These are phyloP conservation scores for Pammene aurita DNA, from an alignment of 2,888 invertebrate genomes.

Conservation along the genomic window DNA sequence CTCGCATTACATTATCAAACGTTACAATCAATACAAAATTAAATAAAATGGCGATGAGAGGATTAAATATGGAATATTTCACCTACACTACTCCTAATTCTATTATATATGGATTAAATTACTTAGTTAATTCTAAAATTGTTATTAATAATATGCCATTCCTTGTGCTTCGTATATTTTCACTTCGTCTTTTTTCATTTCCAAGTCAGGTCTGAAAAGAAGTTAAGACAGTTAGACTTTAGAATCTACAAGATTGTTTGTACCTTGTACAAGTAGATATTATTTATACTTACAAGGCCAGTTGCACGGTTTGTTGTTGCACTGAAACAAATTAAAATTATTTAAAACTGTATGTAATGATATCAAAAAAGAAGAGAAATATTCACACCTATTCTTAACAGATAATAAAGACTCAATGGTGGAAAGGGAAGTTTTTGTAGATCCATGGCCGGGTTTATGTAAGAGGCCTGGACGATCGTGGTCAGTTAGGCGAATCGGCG, in stretches of 20 bases:
- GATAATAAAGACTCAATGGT: too few relatives aligned
- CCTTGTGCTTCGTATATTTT: slow-evolving; percentile 69
- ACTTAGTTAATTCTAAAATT: neutral
- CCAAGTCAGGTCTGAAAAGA: slow-evolving; percentile 68
- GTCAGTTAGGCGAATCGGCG: slow-evolving; percentile 12
- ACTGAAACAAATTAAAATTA: slow-evolving; percentile 60
- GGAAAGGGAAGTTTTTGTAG: too few relatives aligned
- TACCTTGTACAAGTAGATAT: too few relatives aligned
- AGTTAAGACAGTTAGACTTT: neutral
- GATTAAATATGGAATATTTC: slow-evolving; percentile 27
- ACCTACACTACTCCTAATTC: slow-evolving; percentile 16
- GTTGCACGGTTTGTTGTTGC: slow-evolving; percentile 70
- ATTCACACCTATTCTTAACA: too few relatives aligned
- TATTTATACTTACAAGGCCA: slow-evolving; percentile 68
- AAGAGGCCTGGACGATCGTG: slow-evolving; percentile 59
- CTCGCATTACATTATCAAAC: slow-evolving; percentile 2
- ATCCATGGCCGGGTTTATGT: too few relatives aligned
- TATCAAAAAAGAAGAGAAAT: too few relatives aligned
- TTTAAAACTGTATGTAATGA: slow-evolving; percentile 21
- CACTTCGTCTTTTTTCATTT: slow-evolving; percentile 73
- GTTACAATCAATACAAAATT: slow-evolving; percentile 24
- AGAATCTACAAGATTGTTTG: too few relatives aligned
- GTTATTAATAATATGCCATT: slow-evolving; percentile 65
- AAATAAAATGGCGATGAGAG: slow-evolving; percentile 35
- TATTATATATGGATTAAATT: neutral